Evolutionary conservation across 2,888 invertebrate species (phyloP), one percentile per base, ranked within the genome.

Genomic region (Ochlodes sylvanus): DNA sequence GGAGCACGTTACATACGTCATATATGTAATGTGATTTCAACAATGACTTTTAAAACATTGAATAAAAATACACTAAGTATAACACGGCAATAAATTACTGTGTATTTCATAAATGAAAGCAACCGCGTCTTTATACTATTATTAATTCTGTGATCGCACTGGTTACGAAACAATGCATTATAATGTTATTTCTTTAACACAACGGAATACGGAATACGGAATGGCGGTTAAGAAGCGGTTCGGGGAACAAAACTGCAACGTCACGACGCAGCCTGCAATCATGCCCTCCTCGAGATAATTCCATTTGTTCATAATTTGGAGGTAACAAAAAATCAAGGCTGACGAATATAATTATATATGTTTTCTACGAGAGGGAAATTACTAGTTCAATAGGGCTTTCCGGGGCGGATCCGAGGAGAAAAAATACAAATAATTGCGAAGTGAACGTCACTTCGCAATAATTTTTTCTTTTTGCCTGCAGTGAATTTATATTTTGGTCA

Each of bases 331-430:
- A 90, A 84, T 78, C 79, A 75, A 78, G 79, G 80, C 81, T 80
- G 81, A 80, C 81, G 89, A 87, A 89, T 88, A 85, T 91, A 92
- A 92, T 92, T 92, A 91, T 90, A 86, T 86, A 82, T 90, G 87
- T 89, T 89, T 84, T 86, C 84, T 80, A 81, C 76, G 82, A 84
- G 86, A 88, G 88, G 88, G 88, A 92, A 90, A 91, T 89, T 83
- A 89, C 86, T 87, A 89, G 90, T 89, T 90, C 87, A 90, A 90
- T 90, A 87, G 81, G 78, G 74, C 74, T 76, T 78, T 76, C 76
- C 77, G 75, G 75, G 62, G 68, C 70, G 55, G 77, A 62, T 69
- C 54, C 63, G 57, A 65, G 69, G 68, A 55, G 63, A 64, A 71
- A 83, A 86, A 77, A 72, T 74, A 75, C 78, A 73, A 83, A 76